Evolutionary conservation across 2,888 invertebrate species (phyloP), one percentile per base, ranked within the genome.

Genomic region (Chydorus sphaericus): DNA sequence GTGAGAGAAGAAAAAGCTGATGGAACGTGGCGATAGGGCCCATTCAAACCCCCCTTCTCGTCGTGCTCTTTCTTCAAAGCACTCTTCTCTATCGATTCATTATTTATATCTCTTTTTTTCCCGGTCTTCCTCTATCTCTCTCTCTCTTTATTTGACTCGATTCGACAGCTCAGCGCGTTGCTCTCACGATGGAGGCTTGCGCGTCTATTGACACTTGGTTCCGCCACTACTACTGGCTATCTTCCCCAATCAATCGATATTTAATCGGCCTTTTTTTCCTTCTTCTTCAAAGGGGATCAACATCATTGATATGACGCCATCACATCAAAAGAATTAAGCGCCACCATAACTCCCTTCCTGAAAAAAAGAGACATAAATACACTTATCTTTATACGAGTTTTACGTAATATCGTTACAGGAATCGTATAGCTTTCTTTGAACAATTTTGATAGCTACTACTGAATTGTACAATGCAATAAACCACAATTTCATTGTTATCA

Each of bases 21-120:
- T 44, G 44, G 44, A 44, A 44, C 44, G 44, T 44, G 44, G 44
- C 44, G 44, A 44, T 44, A 44, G 44, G 33, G 44, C 44, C n/a
- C 18, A 44, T 44, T 44, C 26, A 44, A 44, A 26, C 44, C 23
- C 26, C 5, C 8, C 23, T 14, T 23, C 3, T 20, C n/a, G 2
- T 44, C 14, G 6, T 28, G 3, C 4, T 44, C 26, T 10, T 28
- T 44, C 44, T 16, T 16, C n/a, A n/a, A n/a, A n/a, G n/a, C n/a
- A n/a, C n/a, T 44, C 44, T 14, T 26, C 6, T 20, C 18, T 39
- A 39, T 44, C 44, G 44, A 44, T 44, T 44, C 44, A 44, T 44
- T 44, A 44, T 44, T 44, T 44, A 44, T 44, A 26, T 44, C 44
- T 44, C 18, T 26, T 10, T 44, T 44, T 23, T 4, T 44, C 20